A percentile compares a stretch with the other conserved stretches of the same genome.
These are phyloP conservation scores for Tarsius wallacei DNA, from an alignment of 2,797 vertebrate genomes.

Conservation along the genomic window DNA sequence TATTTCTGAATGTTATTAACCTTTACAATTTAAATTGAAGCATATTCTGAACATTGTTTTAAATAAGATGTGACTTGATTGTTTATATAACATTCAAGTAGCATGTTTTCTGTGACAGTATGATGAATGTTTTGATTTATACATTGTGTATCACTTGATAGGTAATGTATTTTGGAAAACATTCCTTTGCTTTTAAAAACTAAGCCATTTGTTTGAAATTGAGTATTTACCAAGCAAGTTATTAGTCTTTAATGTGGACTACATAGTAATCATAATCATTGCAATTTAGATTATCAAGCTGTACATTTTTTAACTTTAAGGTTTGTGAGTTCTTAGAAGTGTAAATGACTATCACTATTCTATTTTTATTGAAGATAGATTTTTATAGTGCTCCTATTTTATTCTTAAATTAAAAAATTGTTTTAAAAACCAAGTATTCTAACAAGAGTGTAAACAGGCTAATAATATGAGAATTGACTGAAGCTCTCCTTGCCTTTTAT, in stretches of 20 bases:
- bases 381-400: slow-evolving; percentile 15
- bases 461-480: not conserved
- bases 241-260: not conserved
- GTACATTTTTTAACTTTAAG: slow-evolving; percentile 14
- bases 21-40: slow-evolving; percentile 32
- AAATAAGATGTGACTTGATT: not conserved
- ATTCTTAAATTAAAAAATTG: not conserved
- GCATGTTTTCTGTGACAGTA: not conserved
- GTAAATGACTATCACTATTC: not conserved
- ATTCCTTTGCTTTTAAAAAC: slow-evolving; percentile 40
- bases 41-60: not conserved
- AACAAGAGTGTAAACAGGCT: not conserved
- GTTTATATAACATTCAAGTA: not conserved
- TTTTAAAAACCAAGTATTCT: not conserved
- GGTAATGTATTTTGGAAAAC: slow-evolving; percentile 5
- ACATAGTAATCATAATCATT: not conserved
- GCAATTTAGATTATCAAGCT: slow-evolving; percentile 33
- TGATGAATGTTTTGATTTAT: slow-evolving; percentile 14
- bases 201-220: slow-evolving; percentile 56
- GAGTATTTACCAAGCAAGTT: not conserved
- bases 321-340: slow-evolving; percentile 29
- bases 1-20: slow-evolving; percentile 37
- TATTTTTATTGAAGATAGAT: slow-evolving; percentile 31
- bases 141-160: not conserved
- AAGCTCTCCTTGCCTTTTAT: not conserved